Conservation (phyloP, 1,140 invertebrate genomes). For the Drosophila nigromelanica region DNA sequence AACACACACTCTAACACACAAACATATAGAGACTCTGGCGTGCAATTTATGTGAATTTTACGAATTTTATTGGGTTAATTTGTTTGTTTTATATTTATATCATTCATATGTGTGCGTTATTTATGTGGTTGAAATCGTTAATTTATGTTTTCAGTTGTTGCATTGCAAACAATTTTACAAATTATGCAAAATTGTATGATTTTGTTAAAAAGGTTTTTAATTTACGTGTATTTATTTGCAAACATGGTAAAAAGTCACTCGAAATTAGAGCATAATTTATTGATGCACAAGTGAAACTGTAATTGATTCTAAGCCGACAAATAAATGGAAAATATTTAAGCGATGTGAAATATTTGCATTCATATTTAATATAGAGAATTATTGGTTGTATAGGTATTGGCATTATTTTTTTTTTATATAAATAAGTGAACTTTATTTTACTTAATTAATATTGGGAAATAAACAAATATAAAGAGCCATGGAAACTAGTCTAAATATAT, state of each 20-base stretch:
- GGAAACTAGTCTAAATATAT: no score
- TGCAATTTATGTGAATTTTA: slow-evolving; percentile 67
- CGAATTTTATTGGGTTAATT: slow-evolving; percentile 74
- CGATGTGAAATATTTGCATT: slow-evolving; percentile 10
- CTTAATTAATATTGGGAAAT: not conserved
- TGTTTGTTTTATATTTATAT: slow-evolving; percentile 73
- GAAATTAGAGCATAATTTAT: slow-evolving; percentile 28
- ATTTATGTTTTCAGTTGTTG: slow-evolving; percentile 44
- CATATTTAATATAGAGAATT: not conserved
- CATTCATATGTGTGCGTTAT: slow-evolving; percentile 50
- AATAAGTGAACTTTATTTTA: not conserved
- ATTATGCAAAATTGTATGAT: slow-evolving; percentile 26
- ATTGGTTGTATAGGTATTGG: not conserved
- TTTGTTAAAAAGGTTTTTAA: slow-evolving; percentile 24
- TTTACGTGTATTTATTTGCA: slow-evolving; percentile 7
- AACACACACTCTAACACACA: slow-evolving; percentile 8
- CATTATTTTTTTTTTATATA: not conserved
- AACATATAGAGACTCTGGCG: slow-evolving; percentile 4
- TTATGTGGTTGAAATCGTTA: slow-evolving; percentile 64
- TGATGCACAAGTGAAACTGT: slow-evolving; percentile 9
- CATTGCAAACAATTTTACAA: slow-evolving; percentile 12
- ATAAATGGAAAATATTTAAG: slow-evolving; percentile 11
- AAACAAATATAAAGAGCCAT: not conserved
- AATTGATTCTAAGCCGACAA: slow-evolving; percentile 19
- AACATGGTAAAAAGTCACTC: slow-evolving; percentile 20